phyloP scores from a whole-genome alignment of 2,888 invertebrate genomes.

The Eupithecia exiguata region DNA sequence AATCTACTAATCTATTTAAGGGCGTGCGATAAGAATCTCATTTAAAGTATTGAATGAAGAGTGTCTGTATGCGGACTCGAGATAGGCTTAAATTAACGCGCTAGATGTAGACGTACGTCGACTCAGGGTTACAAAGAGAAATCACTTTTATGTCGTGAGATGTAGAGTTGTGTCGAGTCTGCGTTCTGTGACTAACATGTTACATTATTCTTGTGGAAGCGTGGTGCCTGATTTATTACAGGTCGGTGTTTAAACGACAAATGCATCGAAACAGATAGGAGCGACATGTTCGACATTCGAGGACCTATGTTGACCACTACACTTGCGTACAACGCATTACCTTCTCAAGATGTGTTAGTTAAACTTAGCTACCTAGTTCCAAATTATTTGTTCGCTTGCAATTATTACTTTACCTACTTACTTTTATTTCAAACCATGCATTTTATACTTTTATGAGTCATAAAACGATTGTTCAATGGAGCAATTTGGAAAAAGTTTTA shows the following conservation, averaged over 20 bases:
- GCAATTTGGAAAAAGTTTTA: neutral
- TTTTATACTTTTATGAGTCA: neutral
- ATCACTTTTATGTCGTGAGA: neutral
- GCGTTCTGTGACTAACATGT: slow-evolving; percentile 38
- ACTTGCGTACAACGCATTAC: slow-evolving; percentile 62
- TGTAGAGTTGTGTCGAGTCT: slow-evolving; percentile 45
- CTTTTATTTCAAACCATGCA: neutral
- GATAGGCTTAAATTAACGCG: slow-evolving; percentile 80
- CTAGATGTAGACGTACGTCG: slow-evolving; percentile 36
- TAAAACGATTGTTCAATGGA: neutral
- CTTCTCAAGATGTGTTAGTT: slow-evolving; percentile 24
- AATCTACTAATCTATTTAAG: slow-evolving; percentile 85
- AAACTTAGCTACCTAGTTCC: neutral
- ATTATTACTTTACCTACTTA: neutral
- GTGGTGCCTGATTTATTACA: slow-evolving; percentile 81
- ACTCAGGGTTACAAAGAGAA: slow-evolving; percentile 40
- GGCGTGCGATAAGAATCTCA: slow-evolving; percentile 83
- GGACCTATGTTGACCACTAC: slow-evolving; percentile 80
- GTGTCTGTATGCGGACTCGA: slow-evolving; percentile 81
- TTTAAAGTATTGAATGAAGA: slow-evolving; percentile 84
- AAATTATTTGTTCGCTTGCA: neutral
- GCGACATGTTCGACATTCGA: slow-evolving; percentile 83
- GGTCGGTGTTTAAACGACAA: slow-evolving; percentile 84
- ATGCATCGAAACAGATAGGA: slow-evolving; percentile 84
- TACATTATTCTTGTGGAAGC: slow-evolving; percentile 45